Conservation (phyloP, 2,888 invertebrate species). For the Patella pellucida region DNA sequence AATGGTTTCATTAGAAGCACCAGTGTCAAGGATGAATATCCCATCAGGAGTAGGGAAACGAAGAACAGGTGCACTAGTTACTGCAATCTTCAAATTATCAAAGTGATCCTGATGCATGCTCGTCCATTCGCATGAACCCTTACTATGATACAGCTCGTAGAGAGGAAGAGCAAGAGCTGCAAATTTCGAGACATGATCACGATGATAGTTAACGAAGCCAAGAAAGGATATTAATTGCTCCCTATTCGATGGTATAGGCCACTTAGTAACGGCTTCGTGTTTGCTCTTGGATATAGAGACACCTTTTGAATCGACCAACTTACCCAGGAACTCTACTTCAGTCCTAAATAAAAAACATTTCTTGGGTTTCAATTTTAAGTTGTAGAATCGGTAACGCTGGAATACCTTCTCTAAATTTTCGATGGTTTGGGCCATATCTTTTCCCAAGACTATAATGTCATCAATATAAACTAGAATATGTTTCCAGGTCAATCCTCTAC, state of each 20-base stretch:
- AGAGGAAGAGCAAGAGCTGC: slow-evolving; percentile 31
- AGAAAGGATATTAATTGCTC: background rate
- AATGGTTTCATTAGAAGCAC: slow-evolving; percentile 37
- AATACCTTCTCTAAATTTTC: slow-evolving; percentile 31
- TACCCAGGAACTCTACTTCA: slow-evolving; percentile 28
- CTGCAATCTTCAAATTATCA: slow-evolving; percentile 16
- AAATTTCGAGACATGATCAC: slow-evolving; percentile 29
- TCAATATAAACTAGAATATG: slow-evolving; percentile 38
- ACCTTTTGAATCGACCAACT: slow-evolving; percentile 19
- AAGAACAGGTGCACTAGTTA: slow-evolving; percentile 27
- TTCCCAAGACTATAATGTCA: slow-evolving; percentile 41
- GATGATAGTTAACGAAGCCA: no score
- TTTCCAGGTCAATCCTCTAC: slow-evolving; percentile 34
- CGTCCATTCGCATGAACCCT: slow-evolving; percentile 17
- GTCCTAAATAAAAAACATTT: slow-evolving; percentile 32
- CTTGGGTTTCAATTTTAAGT: slow-evolving; percentile 37
- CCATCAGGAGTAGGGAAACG: slow-evolving; percentile 30
- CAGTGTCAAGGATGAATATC: slow-evolving; percentile 36
- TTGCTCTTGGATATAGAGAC: slow-evolving; percentile 20
- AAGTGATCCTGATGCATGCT: slow-evolving; percentile 17
- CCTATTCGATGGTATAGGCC: slow-evolving; percentile 26
- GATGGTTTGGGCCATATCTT: slow-evolving; percentile 29
- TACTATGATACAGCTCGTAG: slow-evolving; percentile 24
- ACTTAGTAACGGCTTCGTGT: slow-evolving; percentile 22
- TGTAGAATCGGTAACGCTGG: slow-evolving; percentile 24